Evolutionary conservation across 2,797 vertebrate species (phyloP).

Genomic region (Eidolon dupreanum): DNA sequence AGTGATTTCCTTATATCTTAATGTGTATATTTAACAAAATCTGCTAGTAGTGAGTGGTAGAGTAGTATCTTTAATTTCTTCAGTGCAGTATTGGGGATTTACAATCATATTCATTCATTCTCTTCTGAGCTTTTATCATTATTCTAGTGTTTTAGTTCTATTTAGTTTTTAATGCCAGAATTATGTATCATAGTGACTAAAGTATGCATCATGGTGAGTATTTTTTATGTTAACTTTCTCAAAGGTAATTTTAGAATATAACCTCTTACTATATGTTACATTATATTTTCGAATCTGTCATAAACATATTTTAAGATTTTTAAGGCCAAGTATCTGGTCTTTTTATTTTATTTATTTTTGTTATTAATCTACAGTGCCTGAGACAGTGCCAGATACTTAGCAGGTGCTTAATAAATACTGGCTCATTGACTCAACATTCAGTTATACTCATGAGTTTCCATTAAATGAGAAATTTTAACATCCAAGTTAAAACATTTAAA

Average conservation of each 20-base stretch:
- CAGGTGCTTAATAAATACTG: conserved; percentile 58
- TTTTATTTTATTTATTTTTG: background rate
- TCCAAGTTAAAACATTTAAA: conserved; percentile 48
- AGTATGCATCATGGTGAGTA: background rate
- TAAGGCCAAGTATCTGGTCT: background rate
- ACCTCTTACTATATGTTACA: background rate
- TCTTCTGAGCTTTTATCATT: background rate
- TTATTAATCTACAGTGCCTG: background rate
- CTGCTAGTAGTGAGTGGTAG: background rate
- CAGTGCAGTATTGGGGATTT: background rate
- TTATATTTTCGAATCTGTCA: background rate
- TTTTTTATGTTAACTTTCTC: conserved; percentile 5
- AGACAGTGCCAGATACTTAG: background rate
- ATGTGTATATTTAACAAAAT: background rate
- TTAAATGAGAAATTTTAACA: conserved; percentile 65
- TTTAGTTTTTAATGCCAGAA: conserved; percentile 39
- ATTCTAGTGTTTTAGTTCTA: background rate
- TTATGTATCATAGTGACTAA: background rate
- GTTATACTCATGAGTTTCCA: conserved; percentile 60
- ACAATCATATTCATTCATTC: background rate
- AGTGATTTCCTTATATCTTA: background rate
- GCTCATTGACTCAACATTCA: conserved; percentile 34
- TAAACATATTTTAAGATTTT: background rate
- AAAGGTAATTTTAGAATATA: conserved; percentile 29
- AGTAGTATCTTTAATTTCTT: background rate